Evolutionary conservation across 1,140 invertebrate species (phyloP).

Genomic region (Drosophila pandora): DNA sequence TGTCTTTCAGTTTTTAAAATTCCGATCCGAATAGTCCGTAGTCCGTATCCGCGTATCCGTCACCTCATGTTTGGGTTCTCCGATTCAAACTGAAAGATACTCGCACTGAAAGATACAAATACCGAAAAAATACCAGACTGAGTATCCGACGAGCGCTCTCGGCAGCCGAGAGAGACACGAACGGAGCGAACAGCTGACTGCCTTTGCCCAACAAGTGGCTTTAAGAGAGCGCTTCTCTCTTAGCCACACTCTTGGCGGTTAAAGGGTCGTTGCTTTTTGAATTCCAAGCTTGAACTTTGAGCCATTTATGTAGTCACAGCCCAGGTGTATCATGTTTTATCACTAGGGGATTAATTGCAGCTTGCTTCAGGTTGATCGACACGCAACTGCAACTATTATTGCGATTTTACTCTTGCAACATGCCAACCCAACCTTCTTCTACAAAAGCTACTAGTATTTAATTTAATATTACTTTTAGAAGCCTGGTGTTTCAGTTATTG

Average conservation of each 20-base stretch:
- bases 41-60: constrained; percentile 56
- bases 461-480: too few species aligned
- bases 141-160: neutral
- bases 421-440: too few species aligned
- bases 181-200: constrained; percentile 18
- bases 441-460: too few species aligned
- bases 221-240: neutral
- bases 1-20: constrained; percentile 18
- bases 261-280: constrained; percentile 13
- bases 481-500: too few species aligned
- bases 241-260: neutral
- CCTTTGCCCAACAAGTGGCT: constrained; percentile 61
- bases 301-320: neutral
- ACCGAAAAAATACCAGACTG: neutral
- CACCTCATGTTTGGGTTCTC: constrained; percentile 67
- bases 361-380: neutral
- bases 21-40: constrained; percentile 45
- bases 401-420: neutral
- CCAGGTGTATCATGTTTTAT: neutral
- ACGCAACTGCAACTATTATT: neutral
- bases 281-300: neutral
- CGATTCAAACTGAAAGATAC: constrained; percentile 39
- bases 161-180: neutral
- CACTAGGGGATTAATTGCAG: neutral
- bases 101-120: neutral